Percentiles rank a stretch among this genome's conserved stretches.
Conservation (phyloP, 2,797 vertebrate genomes). For the Rachycentron canadum region DNA sequence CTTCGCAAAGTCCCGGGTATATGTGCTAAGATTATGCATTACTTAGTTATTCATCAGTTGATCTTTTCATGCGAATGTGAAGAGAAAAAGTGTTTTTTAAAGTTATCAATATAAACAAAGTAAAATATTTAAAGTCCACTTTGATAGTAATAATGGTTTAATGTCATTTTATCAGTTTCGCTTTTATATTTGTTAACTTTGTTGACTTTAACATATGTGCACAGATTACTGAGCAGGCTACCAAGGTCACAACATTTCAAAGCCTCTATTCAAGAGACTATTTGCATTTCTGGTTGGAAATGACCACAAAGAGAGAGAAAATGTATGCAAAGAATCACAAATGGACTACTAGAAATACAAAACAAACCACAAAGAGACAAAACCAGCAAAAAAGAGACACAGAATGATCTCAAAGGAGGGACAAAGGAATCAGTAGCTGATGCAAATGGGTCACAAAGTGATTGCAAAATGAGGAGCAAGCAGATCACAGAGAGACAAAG, state of each 20-base stretch:
- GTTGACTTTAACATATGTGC: too few relatives aligned
- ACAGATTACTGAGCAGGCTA: too few relatives aligned
- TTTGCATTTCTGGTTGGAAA: background rate
- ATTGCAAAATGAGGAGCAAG: too few relatives aligned
- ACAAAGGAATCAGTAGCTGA: too few relatives aligned
- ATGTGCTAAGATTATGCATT: background rate
- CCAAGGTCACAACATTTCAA: too few relatives aligned
- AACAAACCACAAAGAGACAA: background rate
- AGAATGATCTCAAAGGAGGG: background rate
- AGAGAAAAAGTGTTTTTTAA: background rate
- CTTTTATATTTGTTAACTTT: background rate
- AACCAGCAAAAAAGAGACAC: background rate
- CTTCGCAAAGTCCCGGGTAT: constrained; percentile 90
- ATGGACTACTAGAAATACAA: background rate
- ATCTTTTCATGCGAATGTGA: background rate
- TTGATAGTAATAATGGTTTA: too few relatives aligned
- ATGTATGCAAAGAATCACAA: background rate
- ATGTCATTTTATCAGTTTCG: background rate
- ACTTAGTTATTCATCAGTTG: background rate
- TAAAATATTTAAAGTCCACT: too few relatives aligned
- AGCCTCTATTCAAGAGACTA: too few relatives aligned
- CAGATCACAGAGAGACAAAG: background rate
- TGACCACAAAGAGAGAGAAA: background rate
- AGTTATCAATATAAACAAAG: background rate
- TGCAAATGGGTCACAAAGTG: too few relatives aligned